Evolutionary conservation across 1,140 invertebrate species (phyloP), one percentile per base, ranked within the genome.

Genomic region (Diachasmimorpha longicaudata): DNA sequence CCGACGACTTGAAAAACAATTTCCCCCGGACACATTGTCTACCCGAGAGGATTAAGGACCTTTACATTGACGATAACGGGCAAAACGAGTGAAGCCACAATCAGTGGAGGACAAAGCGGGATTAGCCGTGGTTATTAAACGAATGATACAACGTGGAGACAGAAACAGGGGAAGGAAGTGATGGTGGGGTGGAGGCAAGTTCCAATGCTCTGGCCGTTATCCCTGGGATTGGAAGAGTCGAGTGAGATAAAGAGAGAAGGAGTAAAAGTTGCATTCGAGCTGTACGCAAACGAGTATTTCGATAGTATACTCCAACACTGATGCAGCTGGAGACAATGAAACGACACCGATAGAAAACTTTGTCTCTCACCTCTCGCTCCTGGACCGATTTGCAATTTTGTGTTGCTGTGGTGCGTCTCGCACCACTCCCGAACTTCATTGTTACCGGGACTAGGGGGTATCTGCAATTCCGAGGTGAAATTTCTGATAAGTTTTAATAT

Each of bases 71-170:
- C 55, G 78, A 77, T 79, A 79, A 79, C 75, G 69, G 69, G 23
- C 21, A 25, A 79, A 76, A 75, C 42, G 73, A 76, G 75, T 79
- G 75, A 79, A 79, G 76, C 78, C 72, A 79, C 72, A 79, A 78
- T 82, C 76, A 78, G 58, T 69, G 79, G 48, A 75, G 77, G 80
- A 79, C 79, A 81, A 81, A 83, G 77, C 76, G 70, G 80, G 80
- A 80, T 81, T 81, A 77, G 72, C 73, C 42, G 58, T 79, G 79
- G 79, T 82, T 82, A 82, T 81, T 81, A 81, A 83, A 79, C 77
- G 77, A 81, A 80, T 79, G 81, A 80, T 80, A 79, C 80, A 75
- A 75, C 73, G 66, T 69, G 39, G 46, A 55, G 72, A 42, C 39
- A 42, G 66, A 71, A 67, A 44, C 52, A 25, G 21, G 63, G 1